phyloP scores from a whole-genome alignment of 2,888 invertebrate species.

The Hyposoter dolosus region DNA sequence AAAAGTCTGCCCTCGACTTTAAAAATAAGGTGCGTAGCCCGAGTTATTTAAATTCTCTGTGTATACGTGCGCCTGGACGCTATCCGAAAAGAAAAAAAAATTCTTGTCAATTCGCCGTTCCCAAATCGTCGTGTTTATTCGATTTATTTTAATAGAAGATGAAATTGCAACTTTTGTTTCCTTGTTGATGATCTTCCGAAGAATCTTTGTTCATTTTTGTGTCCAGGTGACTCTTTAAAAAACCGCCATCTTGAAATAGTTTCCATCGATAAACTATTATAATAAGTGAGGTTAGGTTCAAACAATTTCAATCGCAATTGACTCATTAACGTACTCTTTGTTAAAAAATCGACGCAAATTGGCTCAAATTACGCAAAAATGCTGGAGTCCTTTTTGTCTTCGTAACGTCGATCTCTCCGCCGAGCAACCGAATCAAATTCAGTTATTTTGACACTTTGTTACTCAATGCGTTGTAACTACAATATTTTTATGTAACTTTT shows the following conservation, averaged over 20 bases:
- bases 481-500: neutral
- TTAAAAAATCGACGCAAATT: neutral
- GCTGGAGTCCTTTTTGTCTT: neutral
- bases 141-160: neutral
- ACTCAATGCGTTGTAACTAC: neutral
- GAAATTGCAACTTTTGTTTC: neutral
- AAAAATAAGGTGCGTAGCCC: neutral
- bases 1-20: neutral
- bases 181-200: neutral
- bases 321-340: neutral
- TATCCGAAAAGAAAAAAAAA: neutral
- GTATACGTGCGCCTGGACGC: neutral
- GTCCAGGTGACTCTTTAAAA: constrained; percentile 7
- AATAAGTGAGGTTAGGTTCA: neutral
- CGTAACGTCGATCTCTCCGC: neutral
- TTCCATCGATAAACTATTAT: neutral
- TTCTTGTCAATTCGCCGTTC: neutral
- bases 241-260: constrained; percentile 11
- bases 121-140: neutral
- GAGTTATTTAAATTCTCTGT: neutral
- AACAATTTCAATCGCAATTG: neutral
- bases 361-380: neutral
- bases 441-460: neutral
- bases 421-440: neutral
- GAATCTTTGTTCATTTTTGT: neutral